These are phyloP conservation scores for Scaptomyza flava DNA, from an alignment of 2,888 invertebrate genomes.

Conservation along the genomic window DNA sequence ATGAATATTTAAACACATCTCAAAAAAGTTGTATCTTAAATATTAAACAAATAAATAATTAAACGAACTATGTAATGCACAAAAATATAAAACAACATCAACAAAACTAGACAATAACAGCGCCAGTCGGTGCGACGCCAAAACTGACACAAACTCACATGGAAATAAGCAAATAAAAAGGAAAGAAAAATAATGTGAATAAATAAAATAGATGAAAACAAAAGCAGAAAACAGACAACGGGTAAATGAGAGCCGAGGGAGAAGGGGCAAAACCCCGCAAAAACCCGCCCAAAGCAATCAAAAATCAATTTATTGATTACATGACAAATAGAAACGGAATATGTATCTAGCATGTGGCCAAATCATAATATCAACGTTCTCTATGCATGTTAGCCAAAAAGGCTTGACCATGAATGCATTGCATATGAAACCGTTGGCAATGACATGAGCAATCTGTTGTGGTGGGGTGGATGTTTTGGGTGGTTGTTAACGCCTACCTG, in stretches of 20 bases:
- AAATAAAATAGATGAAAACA: slow-evolving; percentile 35
- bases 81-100: slow-evolving; percentile 1
- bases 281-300: slow-evolving; percentile 65
- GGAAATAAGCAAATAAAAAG: slow-evolving; percentile 17
- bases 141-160: slow-evolving; percentile 19
- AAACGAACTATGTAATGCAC: slow-evolving; percentile 19
- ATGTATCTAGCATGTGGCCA: slow-evolving; percentile 32
- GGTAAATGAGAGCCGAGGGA: not conserved
- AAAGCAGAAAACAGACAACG: slow-evolving; percentile 33
- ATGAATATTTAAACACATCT: no score
- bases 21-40: not conserved
- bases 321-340: slow-evolving; percentile 44
- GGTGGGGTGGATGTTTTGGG: not conserved
- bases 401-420: slow-evolving; percentile 42
- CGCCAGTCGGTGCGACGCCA: slow-evolving; percentile 73
- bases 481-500: slow-evolving; percentile 59
- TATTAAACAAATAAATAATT: slow-evolving; percentile 38
- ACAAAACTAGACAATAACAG: slow-evolving; percentile 22
- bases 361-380: slow-evolving; percentile 50
- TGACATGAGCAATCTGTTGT: slow-evolving; percentile 18
- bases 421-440: not conserved
- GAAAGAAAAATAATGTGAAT: slow-evolving; percentile 15
- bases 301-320: slow-evolving; percentile 81
- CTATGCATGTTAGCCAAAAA: slow-evolving; percentile 27
- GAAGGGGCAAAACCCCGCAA: not conserved